Evolutionary conservation across 2,113 vertebrate species (phyloP), one percentile per base, ranked within the genome.

Genomic region (Psettodes erumei): DNA sequence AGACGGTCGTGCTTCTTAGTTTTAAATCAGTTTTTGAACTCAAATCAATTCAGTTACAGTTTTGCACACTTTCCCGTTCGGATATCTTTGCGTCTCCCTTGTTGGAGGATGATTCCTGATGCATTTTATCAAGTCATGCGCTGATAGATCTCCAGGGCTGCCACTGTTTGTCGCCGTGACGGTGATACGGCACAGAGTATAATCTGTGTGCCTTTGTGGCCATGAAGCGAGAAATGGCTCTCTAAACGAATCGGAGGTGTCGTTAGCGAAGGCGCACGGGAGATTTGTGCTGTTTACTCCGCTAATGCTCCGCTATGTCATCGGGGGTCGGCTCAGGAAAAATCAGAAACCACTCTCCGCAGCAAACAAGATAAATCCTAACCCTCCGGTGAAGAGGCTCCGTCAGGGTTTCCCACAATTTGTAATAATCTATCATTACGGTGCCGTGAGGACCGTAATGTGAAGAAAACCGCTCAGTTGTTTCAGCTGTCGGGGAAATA

Each of bases 171-270:
- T 67, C 50, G 32, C 37, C 18, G 40, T 27, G 7, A 38, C 37
- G 13, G 28, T 7, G n/a, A 25, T 1, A 23, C 8, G 19, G 25
- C n/a, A 55, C 19, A n/a, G 8, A 37, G 9, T 13, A 4, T 21
- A 21, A 28, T 38, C 23, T 3, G 2, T 45, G 27, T 21, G 9
- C 23, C 9, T 69, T 8, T 50, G 21, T 60, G 56, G 47, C 37
- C 11, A 25, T 42, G 33, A 40, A 12, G 4, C 28, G 27, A n/a
- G 60, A 28, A 72, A 25, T 61, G 27, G 23, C 28, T 48, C 40
- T 48, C 51, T 42, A 60, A 45, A 23, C 54, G 54, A 47, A 72
- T n/a, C 43, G 35, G 21, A 8, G 19, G 38, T 38, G 55, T 19
- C 32, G 0, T 33, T 28, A 23, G 45, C 27, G 8, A 25, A 9